phyloP scores from a whole-genome alignment of 2,797 vertebrate genomes.

The Hipposideros larvatus region DNA sequence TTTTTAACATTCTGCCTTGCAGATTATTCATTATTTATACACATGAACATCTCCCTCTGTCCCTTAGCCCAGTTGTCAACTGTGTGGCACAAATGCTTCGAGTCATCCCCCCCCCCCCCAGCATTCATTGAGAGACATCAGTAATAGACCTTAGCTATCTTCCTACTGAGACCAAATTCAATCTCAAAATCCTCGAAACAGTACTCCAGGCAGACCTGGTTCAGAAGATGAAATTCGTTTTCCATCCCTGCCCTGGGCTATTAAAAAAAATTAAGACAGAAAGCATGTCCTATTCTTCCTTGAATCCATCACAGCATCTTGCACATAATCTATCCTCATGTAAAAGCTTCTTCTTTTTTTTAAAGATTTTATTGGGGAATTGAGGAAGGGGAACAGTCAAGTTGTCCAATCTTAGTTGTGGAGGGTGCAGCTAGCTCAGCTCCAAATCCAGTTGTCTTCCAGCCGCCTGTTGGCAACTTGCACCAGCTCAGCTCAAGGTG shows the following conservation, averaged over 20 bases:
- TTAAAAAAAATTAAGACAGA: not conserved
- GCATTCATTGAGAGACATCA: not conserved
- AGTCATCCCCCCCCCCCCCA: not conserved
- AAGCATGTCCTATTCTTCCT: not conserved
- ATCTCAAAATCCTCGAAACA: not conserved
- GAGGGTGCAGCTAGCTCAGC: too few species aligned
- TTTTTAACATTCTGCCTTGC: not conserved
- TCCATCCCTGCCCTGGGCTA: not conserved
- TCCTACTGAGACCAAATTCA: not conserved
- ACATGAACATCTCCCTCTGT: not conserved
- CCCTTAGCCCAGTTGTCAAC: not conserved
- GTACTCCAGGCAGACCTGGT: not conserved
- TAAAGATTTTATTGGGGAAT: too few species aligned
- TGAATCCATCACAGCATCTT: conserved; percentile 19
- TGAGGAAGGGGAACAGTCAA: too few species aligned
- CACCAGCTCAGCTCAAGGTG: too few species aligned
- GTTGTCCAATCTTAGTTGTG: too few species aligned
- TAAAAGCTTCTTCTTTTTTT: not conserved
- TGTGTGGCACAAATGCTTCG: not conserved
- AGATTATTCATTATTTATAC: not conserved
- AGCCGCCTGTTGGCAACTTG: too few species aligned
- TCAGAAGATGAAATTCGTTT: not conserved
- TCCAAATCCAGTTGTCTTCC: too few species aligned
- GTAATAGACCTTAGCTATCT: not conserved
- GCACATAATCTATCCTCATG: not conserved